phyloP scores from a whole-genome alignment of 2,797 vertebrate species.

The Cossypha polioptera region DNA sequence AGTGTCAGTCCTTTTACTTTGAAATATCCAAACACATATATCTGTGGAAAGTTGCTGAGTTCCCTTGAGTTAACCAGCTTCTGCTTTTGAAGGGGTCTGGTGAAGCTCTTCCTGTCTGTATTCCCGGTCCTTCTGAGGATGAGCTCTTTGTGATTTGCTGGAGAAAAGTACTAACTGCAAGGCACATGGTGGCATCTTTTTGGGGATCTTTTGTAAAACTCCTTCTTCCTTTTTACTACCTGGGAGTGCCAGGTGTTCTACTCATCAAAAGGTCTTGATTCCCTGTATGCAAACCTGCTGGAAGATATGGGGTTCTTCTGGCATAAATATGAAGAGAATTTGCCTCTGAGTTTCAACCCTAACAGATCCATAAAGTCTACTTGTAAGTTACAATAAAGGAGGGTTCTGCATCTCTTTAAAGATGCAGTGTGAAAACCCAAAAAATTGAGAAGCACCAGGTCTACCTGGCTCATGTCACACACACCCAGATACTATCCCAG shows the following conservation, averaged over 20 bases:
- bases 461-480: neutral
- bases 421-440: neutral
- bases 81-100: neutral
- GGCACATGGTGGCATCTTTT: neutral
- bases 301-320: neutral
- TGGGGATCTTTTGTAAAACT: neutral
- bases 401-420: neutral
- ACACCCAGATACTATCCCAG: neutral
- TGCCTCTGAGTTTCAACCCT: neutral
- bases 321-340: neutral
- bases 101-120: neutral
- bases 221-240: neutral
- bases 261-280: neutral
- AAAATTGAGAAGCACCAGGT: neutral
- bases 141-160: neutral
- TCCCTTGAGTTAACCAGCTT: neutral
- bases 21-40: fast-evolving
- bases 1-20: neutral
- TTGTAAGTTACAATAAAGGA: neutral
- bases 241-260: neutral
- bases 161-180: neutral
- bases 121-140: neutral
- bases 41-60: neutral
- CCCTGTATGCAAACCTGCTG: neutral
- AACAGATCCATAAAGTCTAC: neutral